A percentile compares a stretch with the other conserved stretches of the same genome.
Conservation (phyloP, 2,888 invertebrate species). For the Cataglyphis altisquamis region DNA sequence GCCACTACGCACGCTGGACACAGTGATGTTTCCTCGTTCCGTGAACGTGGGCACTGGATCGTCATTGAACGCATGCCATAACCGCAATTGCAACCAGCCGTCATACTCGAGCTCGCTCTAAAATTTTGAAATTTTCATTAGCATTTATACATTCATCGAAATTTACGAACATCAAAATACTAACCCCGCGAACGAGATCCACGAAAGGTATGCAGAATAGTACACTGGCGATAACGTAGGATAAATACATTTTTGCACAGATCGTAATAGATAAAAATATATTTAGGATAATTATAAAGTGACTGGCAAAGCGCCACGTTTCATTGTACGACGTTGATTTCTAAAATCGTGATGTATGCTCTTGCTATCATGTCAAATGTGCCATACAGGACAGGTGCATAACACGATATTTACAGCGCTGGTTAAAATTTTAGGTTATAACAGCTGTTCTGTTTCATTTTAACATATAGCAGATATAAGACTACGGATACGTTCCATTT, state of each 20-base stretch:
- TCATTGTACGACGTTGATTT: constrained; percentile 9
- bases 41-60: constrained; percentile 88
- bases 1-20: constrained; percentile 91
- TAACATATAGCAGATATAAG: not conserved
- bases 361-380: not conserved
- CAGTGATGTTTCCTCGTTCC: constrained; percentile 90
- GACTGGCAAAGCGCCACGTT: constrained; percentile 22
- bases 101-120: constrained; percentile 91
- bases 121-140: constrained; percentile 22
- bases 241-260: constrained; percentile 65
- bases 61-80: constrained; percentile 90
- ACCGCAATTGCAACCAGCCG: constrained; percentile 91
- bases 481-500: too few species aligned
- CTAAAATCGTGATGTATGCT: not conserved
- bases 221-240: constrained; percentile 62
- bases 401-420: not conserved
- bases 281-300: constrained; percentile 22
- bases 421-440: constrained; percentile 5
- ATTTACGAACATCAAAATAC: constrained; percentile 26
- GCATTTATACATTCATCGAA: too few species aligned
- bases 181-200: constrained; percentile 65
- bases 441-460: not conserved
- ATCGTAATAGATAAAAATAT: not conserved
- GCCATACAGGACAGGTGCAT: not conserved
- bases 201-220: constrained; percentile 59